Conservation (phyloP, 2,113 vertebrate genomes). For the Lates calcarifer region DNA sequence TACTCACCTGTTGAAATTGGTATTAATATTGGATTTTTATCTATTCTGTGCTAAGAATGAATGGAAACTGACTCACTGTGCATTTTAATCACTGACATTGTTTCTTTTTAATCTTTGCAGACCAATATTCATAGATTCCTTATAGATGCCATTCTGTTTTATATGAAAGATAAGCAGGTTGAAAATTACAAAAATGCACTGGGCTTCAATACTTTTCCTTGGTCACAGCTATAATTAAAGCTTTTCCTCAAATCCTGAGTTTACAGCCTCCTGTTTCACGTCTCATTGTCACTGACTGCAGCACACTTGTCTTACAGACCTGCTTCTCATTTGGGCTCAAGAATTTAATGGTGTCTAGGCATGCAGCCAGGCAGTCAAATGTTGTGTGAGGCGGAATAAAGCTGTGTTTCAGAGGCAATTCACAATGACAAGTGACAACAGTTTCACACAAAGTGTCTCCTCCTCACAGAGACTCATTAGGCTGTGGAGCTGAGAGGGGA, state of each 20-base stretch:
- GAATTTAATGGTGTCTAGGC: conserved; percentile 76
- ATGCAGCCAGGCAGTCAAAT: conserved; percentile 69
- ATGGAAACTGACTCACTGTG: too few species aligned
- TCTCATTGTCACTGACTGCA: conserved; percentile 53
- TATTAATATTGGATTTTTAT: not conserved
- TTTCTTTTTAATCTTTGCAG: not conserved
- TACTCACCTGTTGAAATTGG: not conserved
- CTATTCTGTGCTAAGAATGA: too few species aligned
- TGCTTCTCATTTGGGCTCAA: conserved; percentile 67
- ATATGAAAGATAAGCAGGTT: not conserved
- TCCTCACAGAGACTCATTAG: conserved; percentile 69
- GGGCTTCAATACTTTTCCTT: not conserved
- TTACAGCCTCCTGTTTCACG: conserved; percentile 36
- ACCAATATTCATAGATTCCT: not conserved
- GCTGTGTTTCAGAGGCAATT: conserved; percentile 67
- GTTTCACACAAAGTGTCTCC: conserved; percentile 69
- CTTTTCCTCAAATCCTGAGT: conserved; percentile 8
- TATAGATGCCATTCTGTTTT: not conserved
- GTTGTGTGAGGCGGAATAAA: conserved; percentile 56
- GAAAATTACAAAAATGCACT: conserved; percentile 2
- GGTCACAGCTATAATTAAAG: conserved; percentile 22
- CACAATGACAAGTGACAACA: conserved; percentile 76
- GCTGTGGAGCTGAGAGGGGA: conserved; percentile 31
- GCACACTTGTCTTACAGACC: conserved; percentile 53
- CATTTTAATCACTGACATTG: too few species aligned